Evolutionary conservation across 2,888 invertebrate species (phyloP).

Genomic region (Balanococcus diminutus): DNA sequence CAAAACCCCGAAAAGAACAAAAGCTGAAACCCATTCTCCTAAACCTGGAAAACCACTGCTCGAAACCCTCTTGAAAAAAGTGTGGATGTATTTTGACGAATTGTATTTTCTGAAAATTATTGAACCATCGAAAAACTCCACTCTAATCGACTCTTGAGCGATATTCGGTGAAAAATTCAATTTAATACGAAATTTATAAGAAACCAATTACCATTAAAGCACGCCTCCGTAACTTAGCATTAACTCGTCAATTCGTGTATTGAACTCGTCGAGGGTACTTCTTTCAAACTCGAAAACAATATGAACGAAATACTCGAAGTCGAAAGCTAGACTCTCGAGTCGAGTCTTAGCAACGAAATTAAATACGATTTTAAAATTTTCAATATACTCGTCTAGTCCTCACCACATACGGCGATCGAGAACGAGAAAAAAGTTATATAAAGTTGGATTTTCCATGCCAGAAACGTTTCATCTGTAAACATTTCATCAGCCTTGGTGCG

Average conservation of each 20-base stretch:
- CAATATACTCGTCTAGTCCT: neutral
- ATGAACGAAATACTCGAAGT: neutral
- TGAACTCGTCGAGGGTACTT: neutral
- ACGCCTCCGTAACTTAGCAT: neutral
- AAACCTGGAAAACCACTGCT: too few species aligned
- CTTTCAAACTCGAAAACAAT: neutral
- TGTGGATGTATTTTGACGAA: too few species aligned
- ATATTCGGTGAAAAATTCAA: neutral
- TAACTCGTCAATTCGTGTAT: neutral
- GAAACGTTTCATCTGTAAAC: neutral
- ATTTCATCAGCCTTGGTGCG: neutral
- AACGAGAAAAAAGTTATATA: neutral
- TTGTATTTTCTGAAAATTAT: too few species aligned
- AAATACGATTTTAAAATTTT: constrained; percentile 7
- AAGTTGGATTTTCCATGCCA: neutral
- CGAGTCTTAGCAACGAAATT: neutral
- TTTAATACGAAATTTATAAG: neutral
- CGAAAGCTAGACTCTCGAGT: too few species aligned
- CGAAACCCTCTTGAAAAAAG: too few species aligned
- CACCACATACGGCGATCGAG: neutral
- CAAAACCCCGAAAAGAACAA: too few species aligned
- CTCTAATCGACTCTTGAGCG: neutral
- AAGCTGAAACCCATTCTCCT: too few species aligned
- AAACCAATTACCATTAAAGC: neutral
- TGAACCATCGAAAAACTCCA: neutral